Conservation (phyloP, 2,797 vertebrate species). For the Rallus crepitans region DNA sequence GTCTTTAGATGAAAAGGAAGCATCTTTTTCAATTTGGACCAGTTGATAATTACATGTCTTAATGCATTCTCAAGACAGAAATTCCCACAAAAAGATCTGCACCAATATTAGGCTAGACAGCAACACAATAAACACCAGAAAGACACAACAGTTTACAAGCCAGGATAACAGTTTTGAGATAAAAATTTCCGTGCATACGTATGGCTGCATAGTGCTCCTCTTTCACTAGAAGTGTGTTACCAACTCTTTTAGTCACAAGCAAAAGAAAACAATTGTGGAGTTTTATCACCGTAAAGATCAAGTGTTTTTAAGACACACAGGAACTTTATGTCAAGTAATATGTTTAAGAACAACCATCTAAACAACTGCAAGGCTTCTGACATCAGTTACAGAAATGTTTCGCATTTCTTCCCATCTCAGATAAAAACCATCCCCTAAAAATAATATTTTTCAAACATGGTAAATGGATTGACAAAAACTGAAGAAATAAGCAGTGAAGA, state of each 20-base stretch:
- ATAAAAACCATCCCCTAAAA: neutral
- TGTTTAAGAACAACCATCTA: neutral
- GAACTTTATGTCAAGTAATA: neutral
- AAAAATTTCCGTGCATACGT: neutral
- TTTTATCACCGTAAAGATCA: neutral
- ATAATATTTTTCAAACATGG: rapidly evolving
- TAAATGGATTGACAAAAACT: neutral
- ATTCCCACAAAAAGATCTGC: neutral
- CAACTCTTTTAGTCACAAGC: neutral
- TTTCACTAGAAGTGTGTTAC: neutral
- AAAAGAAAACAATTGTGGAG: neutral
- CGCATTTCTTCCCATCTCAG: neutral
- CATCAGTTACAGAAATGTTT: neutral
- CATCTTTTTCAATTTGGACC: slow-evolving; percentile 30
- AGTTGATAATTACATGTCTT: slow-evolving; percentile 43
- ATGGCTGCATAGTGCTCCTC: neutral
- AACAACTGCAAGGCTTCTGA: neutral
- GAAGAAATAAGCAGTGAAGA: rapidly evolving
- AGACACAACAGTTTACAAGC: slow-evolving; percentile 3
- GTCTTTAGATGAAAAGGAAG: slow-evolving; percentile 25
- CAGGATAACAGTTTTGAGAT: neutral
- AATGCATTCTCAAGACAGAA: slow-evolving; percentile 18
- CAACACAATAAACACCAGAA: slow-evolving; percentile 15
- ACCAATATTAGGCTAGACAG: neutral
- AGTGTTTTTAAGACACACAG: neutral